These are phyloP conservation scores for Drosophila hydei DNA, from an alignment of 1,140 invertebrate genomes.

Conservation along the genomic window DNA sequence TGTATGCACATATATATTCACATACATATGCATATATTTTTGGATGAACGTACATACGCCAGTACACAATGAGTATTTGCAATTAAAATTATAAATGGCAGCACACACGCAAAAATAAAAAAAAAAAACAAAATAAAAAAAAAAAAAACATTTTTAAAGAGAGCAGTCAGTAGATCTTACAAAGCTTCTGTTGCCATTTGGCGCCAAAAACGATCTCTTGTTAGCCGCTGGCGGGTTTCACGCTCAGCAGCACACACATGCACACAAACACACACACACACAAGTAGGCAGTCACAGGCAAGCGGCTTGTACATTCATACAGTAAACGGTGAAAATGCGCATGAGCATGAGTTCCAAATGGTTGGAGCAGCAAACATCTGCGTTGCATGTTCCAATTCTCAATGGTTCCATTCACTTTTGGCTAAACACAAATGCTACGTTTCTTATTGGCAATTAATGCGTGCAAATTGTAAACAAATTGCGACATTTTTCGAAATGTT, in stretches of 20 bases:
- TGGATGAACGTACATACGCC: background rate
- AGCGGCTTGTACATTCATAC: slow-evolving; percentile 1
- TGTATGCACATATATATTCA: background rate
- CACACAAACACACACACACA: slow-evolving; percentile 2
- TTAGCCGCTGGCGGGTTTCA: slow-evolving; percentile 4
- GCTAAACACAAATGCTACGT: slow-evolving; percentile 8
- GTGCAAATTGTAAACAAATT: slow-evolving; percentile 41
- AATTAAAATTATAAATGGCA: slow-evolving; percentile 9
- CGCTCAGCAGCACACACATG: slow-evolving; percentile 11
- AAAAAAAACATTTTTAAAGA: background rate
- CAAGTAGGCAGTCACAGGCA: no score
- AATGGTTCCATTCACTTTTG: slow-evolving; percentile 45
- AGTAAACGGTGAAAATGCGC: slow-evolving; percentile 22
- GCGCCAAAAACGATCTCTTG: slow-evolving; percentile 46
- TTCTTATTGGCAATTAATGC: slow-evolving; percentile 41
- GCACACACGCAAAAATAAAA: background rate
- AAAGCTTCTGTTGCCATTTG: slow-evolving; percentile 38
- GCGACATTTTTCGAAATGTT: slow-evolving; percentile 15
- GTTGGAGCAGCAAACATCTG: slow-evolving; percentile 28
- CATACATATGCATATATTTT: background rate
- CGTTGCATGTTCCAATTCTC: slow-evolving; percentile 41
- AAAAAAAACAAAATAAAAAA: slow-evolving; percentile 5
- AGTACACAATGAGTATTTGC: background rate
- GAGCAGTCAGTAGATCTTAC: slow-evolving; percentile 19
- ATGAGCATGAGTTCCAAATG: slow-evolving; percentile 39